Conservation (phyloP, 1,140 invertebrate species). For the roundworm (Caenorhabditis elegans) region DNA sequence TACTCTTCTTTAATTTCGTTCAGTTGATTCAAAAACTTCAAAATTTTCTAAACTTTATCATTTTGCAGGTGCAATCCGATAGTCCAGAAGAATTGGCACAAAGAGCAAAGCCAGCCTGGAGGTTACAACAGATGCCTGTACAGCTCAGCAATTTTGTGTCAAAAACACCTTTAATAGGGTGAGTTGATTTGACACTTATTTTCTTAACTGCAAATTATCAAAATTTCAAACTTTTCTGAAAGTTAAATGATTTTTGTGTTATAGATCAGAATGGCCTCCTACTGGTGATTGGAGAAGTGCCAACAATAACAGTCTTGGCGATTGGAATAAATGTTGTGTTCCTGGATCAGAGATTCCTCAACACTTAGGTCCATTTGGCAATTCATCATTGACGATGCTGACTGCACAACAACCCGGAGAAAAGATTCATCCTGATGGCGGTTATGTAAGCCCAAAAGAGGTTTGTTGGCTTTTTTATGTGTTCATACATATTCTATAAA, state of each 20-base stretch:
- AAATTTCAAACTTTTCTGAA: background rate
- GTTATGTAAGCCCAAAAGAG: background rate
- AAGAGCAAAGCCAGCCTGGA: background rate
- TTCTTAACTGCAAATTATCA: background rate
- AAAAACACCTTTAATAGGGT: background rate
- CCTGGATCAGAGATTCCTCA: background rate
- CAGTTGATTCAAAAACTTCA: background rate
- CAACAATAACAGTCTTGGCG: background rate
- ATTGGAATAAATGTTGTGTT: slow-evolving; percentile 4
- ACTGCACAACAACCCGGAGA: background rate
- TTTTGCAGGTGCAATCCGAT: slow-evolving; percentile 1
- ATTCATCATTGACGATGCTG: background rate
- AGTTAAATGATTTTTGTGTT: background rate
- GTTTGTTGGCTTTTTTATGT: background rate
- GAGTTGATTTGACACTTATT: background rate
- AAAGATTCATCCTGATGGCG: background rate
- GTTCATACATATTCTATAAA: background rate
- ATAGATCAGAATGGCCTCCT: background rate
- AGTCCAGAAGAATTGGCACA: background rate
- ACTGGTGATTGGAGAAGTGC: background rate
- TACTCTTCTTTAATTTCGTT: too few species aligned
- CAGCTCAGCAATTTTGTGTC: background rate
- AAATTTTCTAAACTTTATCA: background rate
- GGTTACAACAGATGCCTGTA: slow-evolving; percentile 5
- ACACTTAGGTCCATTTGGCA: background rate